A percentile compares a stretch with the other conserved stretches of the same genome.
These are phyloP conservation scores for Orius insidiosus DNA, from an alignment of 1,140 invertebrate genomes.

Conservation along the genomic window DNA sequence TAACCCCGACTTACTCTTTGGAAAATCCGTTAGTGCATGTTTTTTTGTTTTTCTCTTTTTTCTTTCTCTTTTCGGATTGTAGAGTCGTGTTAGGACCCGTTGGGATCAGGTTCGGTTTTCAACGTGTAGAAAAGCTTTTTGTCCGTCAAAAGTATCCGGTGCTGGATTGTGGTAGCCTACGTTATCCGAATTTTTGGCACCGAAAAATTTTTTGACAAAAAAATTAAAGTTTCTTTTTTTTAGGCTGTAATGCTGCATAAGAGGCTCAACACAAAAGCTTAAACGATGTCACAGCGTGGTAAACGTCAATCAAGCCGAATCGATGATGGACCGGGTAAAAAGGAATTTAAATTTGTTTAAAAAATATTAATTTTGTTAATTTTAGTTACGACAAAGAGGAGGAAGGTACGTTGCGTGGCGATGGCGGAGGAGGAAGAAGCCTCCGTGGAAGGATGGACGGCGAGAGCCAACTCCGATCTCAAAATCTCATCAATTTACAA, in stretches of 20 bases:
- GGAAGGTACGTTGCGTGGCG: slow-evolving; percentile 41
- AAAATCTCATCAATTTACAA: slow-evolving; percentile 81
- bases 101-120: slow-evolving; percentile 12
- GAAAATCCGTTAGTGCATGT: slow-evolving; percentile 7
- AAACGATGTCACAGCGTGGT: slow-evolving; percentile 47
- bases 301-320: slow-evolving; percentile 43
- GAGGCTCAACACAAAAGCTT: slow-evolving; percentile 17
- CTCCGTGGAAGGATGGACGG: slow-evolving; percentile 56
- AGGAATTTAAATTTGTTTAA: background rate
- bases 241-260: slow-evolving; percentile 23
- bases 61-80: slow-evolving; percentile 11
- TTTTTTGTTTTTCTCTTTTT: slow-evolving; percentile 15
- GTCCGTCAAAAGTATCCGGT: background rate
- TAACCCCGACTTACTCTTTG: background rate
- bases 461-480: slow-evolving; percentile 63
- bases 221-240: slow-evolving; percentile 12
- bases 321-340: slow-evolving; percentile 41
- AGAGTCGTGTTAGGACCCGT: background rate
- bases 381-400: slow-evolving; percentile 39
- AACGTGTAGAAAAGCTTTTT: background rate
- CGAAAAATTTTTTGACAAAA: background rate
- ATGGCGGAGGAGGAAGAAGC: slow-evolving; percentile 47
- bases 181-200: background rate
- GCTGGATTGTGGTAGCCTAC: background rate
- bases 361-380: slow-evolving; percentile 4